Conservation (phyloP, 2,888 invertebrate species). For the Heliconius erato region DNA sequence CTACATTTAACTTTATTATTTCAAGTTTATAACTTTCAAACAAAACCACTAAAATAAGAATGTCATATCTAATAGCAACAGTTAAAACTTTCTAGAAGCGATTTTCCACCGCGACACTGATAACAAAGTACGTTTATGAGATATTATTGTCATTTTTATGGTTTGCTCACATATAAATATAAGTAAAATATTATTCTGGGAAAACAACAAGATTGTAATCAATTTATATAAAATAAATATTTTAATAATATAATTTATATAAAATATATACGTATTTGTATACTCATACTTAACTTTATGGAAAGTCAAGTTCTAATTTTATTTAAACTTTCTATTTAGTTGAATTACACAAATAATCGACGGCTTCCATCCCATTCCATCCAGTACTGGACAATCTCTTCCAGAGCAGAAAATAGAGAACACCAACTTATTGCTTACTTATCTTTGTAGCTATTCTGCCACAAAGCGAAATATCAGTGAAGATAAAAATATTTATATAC, state of each 20-base stretch:
- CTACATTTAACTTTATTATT: conserved; percentile 20
- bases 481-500: conserved; percentile 3
- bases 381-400: neutral
- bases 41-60: conserved; percentile 15
- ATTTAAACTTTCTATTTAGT: neutral
- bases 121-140: conserved; percentile 14
- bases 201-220: neutral
- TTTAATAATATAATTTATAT: neutral
- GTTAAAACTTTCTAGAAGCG: conserved; percentile 22
- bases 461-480: neutral
- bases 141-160: conserved; percentile 15
- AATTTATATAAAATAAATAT: neutral
- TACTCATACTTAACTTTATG: neutral
- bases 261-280: neutral
- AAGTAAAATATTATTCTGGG: neutral
- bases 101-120: conserved; percentile 18
- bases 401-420: neutral
- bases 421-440: conserved; percentile 12
- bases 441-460: neutral
- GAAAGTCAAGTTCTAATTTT: neutral
- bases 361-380: neutral
- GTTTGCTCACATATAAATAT: neutral
- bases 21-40: conserved; percentile 24
- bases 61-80: conserved; percentile 29
- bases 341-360: conserved; percentile 2